Evolutionary conservation across 2,888 invertebrate genomes (phyloP).

Genomic region (Neoitamus cyanurus): DNA sequence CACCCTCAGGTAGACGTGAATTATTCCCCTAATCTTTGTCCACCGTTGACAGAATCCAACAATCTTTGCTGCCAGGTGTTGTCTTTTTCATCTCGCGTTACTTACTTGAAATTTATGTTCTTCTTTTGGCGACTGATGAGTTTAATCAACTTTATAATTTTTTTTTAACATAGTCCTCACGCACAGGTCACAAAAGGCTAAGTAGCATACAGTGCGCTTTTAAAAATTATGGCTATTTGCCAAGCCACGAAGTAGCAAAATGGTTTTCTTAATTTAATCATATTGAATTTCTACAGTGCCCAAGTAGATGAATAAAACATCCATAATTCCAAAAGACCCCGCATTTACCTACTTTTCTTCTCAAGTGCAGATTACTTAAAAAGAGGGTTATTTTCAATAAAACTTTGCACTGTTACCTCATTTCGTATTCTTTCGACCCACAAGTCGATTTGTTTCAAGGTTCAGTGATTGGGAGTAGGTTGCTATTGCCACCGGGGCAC

Average conservation of each 20-base stretch:
- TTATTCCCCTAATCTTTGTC: neutral
- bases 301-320: neutral
- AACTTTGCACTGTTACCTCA: neutral
- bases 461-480: neutral
- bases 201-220: neutral
- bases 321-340: neutral
- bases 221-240: neutral
- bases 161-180: neutral
- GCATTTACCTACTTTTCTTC: neutral
- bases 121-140: neutral
- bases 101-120: neutral
- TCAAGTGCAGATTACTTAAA: neutral
- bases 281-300: neutral
- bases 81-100: neutral
- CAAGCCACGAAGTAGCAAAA: no score
- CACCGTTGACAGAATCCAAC: neutral
- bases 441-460: neutral
- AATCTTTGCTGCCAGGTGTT: neutral
- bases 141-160: neutral
- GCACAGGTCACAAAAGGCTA: neutral
- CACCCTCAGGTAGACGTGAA: neutral
- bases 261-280: neutral
- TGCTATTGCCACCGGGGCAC: neutral
- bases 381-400: neutral
- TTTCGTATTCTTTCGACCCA: neutral